Conservation (phyloP, 2,888 invertebrate genomes). For the Hirtodrosophila duncani region DNA sequence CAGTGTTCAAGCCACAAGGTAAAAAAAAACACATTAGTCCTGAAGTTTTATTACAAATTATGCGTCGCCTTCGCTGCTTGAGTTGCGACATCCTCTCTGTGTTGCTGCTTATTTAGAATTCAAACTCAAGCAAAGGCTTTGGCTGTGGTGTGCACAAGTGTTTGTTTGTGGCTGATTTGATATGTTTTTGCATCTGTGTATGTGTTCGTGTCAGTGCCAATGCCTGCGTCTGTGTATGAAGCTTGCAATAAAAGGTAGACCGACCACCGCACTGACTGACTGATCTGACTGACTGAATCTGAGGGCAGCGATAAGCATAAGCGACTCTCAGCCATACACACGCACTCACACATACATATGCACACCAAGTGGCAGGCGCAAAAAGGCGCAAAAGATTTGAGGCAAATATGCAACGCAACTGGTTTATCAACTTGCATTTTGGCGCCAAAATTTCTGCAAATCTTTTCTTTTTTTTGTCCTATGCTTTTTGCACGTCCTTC, state of each 20-base stretch:
- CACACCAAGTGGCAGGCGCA: conserved; percentile 24
- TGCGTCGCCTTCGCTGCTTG: conserved; percentile 53
- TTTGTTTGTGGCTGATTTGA: conserved; percentile 31
- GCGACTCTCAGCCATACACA: conserved; percentile 16
- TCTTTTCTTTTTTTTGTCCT: conserved; percentile 60
- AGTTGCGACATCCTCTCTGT: conserved; percentile 11
- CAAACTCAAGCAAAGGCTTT: conserved; percentile 46
- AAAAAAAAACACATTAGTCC: conserved; percentile 58
- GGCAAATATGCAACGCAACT: conserved; percentile 67
- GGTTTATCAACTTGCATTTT: conserved; percentile 74
- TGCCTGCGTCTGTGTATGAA: conserved; percentile 14
- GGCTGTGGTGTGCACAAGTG: conserved; percentile 56
- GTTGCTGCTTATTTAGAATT: conserved; percentile 30
- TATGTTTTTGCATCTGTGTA: too few relatives aligned
- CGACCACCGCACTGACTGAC: conserved; percentile 43
- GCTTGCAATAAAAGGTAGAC: conserved; percentile 61
- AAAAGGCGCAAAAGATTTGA: conserved; percentile 59
- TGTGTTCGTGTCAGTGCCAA: too few relatives aligned
- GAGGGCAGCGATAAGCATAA: conserved; percentile 60
- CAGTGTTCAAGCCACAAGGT: conserved; percentile 2
- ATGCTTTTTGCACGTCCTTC: conserved; percentile 60
- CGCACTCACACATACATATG: conserved; percentile 5
- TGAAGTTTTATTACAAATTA: conserved; percentile 70
- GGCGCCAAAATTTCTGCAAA: conserved; percentile 76
- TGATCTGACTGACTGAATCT: conserved; percentile 33